phyloP scores from a whole-genome alignment of 1,140 invertebrate genomes.

The Bombus fervidus region DNA sequence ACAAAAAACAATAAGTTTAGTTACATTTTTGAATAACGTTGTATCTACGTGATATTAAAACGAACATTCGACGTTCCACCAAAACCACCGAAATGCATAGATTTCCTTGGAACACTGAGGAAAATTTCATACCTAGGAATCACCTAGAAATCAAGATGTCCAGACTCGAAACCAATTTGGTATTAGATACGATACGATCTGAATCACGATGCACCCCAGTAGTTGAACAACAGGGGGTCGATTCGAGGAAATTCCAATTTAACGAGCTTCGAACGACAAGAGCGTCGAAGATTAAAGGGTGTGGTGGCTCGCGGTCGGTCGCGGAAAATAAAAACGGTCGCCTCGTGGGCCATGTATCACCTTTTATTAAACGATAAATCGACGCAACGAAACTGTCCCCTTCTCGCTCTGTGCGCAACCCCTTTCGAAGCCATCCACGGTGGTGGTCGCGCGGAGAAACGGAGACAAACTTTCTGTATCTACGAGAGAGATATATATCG shows the following conservation, averaged over 20 bases:
- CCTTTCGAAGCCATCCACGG: not conserved
- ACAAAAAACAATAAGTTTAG: no score
- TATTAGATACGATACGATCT: not conserved
- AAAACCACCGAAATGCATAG: no score
- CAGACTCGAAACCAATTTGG: not conserved
- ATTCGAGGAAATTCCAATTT: conserved; percentile 35
- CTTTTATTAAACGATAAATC: conserved; percentile 77
- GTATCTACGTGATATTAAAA: no score
- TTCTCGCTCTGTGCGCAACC: not conserved
- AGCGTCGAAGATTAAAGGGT: conserved; percentile 28
- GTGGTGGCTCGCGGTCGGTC: conserved; percentile 12
- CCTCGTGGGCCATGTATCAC: conserved; percentile 65
- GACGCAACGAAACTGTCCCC: conserved; percentile 64
- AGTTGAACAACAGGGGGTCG: not conserved
- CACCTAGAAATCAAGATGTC: not conserved
- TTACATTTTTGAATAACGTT: no score
- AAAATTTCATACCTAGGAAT: not conserved
- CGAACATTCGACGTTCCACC: no score
- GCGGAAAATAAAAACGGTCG: conserved; percentile 51
- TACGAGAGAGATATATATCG: conserved; percentile 5
- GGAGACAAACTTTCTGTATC: conserved; percentile 11
- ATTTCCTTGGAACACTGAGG: no score
- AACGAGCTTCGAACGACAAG: conserved; percentile 37
- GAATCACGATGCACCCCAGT: not conserved
- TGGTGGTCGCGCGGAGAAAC: conserved; percentile 4